Evolutionary conservation across 37 sponge, comb jelly and placozoan genomes (phyloP), one percentile per base, ranked within the genome.

Genomic region (Agelas oroides): DNA sequence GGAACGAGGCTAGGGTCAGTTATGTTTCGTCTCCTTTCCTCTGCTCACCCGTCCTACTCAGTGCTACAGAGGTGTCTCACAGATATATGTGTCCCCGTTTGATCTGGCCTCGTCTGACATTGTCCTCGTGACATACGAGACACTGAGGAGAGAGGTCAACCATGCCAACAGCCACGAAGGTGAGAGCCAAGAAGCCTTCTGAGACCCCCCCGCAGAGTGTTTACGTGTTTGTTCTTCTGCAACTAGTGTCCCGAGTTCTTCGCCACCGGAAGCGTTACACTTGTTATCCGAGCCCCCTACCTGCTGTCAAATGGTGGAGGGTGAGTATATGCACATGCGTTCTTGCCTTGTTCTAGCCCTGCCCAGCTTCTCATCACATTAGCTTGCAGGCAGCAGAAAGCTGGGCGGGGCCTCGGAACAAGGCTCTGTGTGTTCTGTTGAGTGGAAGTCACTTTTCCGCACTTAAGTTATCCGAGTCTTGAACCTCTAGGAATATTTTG

Each of bases 221-320:
- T 20, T 66, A 20, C 69, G n/a, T 66, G 16, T 15, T 18, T 16
- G 14, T 39, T n/a, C 23, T 5, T 52, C 56, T 74, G 28, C 15
- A 12, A 8, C 46, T 46, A 54, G 31, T 54, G 53, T 57, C 85
- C 52, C n/a, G 32, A 54, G 75, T 30, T 0, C 76, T 92, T 0
- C 87, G 96, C 1, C 73, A 87, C 61, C 36, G 38, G 35, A 92
- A 90, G 77, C 65, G 90, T 6, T 92, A 89, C 66, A 19, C 27
- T 20, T 67, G 53, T 53, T 69, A 68, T 31, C 93, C 91, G 21
- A 93, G 90, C 70, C 96, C 96, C 33, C 83, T 95, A 0, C 75
- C 83, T 37, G 76, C 88, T 21, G n/a, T 95, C 16, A 71, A 90
- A 24, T 95, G 94, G 94, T 95, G 96, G 96, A 89, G 96, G 75